Base-by-base conservation (phyloP, 2,113 vertebrate species). In the Rhynchomys soricoides region DNA sequence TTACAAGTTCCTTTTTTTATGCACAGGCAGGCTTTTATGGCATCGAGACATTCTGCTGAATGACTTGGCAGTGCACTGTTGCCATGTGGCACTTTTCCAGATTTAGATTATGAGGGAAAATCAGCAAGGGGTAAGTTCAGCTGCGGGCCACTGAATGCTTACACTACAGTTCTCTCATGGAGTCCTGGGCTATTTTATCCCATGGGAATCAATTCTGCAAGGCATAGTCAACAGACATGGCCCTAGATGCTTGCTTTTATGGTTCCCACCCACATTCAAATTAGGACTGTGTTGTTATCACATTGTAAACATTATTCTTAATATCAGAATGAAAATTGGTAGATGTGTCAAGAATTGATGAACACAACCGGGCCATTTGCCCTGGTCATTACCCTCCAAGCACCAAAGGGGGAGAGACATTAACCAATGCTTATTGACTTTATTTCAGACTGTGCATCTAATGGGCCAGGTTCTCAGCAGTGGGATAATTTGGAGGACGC, bases 91-190 rank as follows among this genome's bases (percentile, higher is more conserved):
- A 22, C 96, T 91, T 97, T 98, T 98, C 98, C 98, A 98, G 97
- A 98, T 98, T 99, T 98, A 98, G 98, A 98, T 98, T 97, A 78
- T 96, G 97, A 97, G 97, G 95, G 97, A 96, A 98, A 98, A 98
- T 7, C 98, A 98, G 98, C 98, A 98, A 98, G 98, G 98, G 98
- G 98, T 98, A 98, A 98, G 98, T 98, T 99, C 98, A 99, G 97
- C 95, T n/a, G 64, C 74, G 57, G 98, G 98, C 98, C 98, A 98
- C 55, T 94, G 97, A 97, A 96, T 97, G 97, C 97, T 98, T 98
- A 97, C 1, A 97, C 94, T 96, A 78, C 37, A 95, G 95, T 95
- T 98, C 89, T 68, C 95, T 94, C 0, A 1, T 90, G 0, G n/a
- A 97, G 95, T 93, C 11, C 21, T 0, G 90, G 94, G 94, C 88